phyloP scores from a whole-genome alignment of 2,888 invertebrate genomes.

The Papilio gigon region DNA sequence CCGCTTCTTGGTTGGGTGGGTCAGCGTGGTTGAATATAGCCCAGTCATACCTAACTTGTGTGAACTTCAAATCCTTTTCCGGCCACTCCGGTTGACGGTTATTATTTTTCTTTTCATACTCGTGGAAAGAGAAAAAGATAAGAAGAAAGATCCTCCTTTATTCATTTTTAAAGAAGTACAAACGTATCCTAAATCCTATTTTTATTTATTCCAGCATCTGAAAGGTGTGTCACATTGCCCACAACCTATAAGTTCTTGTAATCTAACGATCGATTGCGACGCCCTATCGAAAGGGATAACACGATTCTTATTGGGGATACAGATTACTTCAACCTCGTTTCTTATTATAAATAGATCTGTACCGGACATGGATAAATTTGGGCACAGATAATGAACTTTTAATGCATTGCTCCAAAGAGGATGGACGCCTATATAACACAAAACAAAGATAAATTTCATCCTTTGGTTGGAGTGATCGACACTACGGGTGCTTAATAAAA shows the following conservation, averaged over 20 bases:
- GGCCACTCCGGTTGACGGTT: too few relatives aligned
- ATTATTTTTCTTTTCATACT: too few relatives aligned
- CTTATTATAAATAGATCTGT: not conserved
- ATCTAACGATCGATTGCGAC: conserved; percentile 20
- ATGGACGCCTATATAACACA: not conserved
- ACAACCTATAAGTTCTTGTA: conserved; percentile 12
- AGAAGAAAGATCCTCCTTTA: not conserved
- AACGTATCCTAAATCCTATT: not conserved
- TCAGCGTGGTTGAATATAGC: too few relatives aligned
- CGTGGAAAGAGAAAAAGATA: not conserved
- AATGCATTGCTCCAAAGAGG: not conserved
- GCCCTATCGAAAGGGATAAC: conserved; percentile 18
- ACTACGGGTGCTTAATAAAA: too few relatives aligned
- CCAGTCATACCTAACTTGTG: too few relatives aligned
- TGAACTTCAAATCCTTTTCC: too few relatives aligned
- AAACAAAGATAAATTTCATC: too few relatives aligned
- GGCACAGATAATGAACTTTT: not conserved
- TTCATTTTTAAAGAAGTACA: not conserved
- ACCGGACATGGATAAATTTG: not conserved
- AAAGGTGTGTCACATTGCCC: conserved; percentile 22
- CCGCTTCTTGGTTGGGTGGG: too few relatives aligned
- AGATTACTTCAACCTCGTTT: conserved; percentile 10
- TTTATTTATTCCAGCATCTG: conserved; percentile 5
- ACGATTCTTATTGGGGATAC: conserved; percentile 17
- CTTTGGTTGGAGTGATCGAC: too few relatives aligned